Base-by-base conservation (phyloP, 2,888 invertebrate genomes). In the Drosophila macrothrix region DNA sequence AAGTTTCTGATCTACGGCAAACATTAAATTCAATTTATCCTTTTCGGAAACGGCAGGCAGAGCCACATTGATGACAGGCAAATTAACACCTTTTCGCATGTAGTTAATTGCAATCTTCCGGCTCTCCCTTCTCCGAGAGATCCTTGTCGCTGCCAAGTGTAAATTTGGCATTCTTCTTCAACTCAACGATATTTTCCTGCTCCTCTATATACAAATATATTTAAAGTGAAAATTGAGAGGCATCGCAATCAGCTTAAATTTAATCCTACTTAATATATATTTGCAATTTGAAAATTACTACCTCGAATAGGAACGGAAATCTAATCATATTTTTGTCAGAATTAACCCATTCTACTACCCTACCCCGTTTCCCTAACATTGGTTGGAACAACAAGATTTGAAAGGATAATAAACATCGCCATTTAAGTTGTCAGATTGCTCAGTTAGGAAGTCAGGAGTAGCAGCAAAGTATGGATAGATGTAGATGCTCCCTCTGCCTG, bases 1-100 rank as follows among this genome's bases (percentile, higher is more conserved):
- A 19, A 92, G 91, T 77, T 94, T 96, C 92, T 98, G 58, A 31
- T 31, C 31, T 31, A 0, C 31, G 2, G 0, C 31, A 31, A 31
- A 98, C 98, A 92, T 95, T 92, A 73, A 99, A 92, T 99, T 98
- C 6, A 96, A 94, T 92, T 96, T 97, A 93, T 99, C 99, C 93
- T 99, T 99, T 89, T 98, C 98, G 0, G 99, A 98, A 0, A 99
- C 98, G 2, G 99, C 98, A 0, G 99, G 99, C 81, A 99, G 94
- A 93, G 99, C 99, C 1, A 99, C 98, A 67, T 61, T 54, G 19
- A 98, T 95, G 4, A 98, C 98, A 0, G 99, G 99, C 53, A 99
- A 94, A 93, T 99, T 99, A 35, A 98, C 97, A 63, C 99, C 99
- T 94, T 99, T 99, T 83, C 97, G 92, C 99, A 98, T 94, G 93